A percentile compares a stretch with the other conserved stretches of the same genome.
Conservation (phyloP, 2,113 vertebrate genomes). For the Campylomormyrus numenius region DNA sequence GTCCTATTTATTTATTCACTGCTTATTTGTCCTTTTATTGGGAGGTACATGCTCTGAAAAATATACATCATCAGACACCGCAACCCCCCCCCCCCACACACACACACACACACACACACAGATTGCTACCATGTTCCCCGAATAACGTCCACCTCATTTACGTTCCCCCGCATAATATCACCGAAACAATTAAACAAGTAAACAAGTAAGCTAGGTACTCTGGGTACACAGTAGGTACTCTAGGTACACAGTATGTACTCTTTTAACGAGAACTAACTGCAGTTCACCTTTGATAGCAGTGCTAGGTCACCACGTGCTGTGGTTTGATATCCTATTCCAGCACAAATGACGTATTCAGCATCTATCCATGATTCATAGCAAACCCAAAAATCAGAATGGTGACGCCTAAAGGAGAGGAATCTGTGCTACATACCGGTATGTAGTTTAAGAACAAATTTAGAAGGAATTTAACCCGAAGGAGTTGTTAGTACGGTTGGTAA, state of each 20-base stretch:
- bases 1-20: not conserved
- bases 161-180: not conserved
- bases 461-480: not conserved
- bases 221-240: not conserved
- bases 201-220: not conserved
- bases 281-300: not conserved
- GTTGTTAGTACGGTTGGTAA: not conserved
- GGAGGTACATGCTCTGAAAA: not conserved
- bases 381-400: not conserved
- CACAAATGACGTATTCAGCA: not conserved
- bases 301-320: not conserved
- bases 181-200: not conserved
- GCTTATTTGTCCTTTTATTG: not conserved
- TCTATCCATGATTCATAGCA: not conserved
- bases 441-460: not conserved
- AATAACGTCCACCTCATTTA: not conserved
- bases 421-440: not conserved
- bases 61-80: not conserved
- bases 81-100: too few species aligned
- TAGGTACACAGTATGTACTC: not conserved
- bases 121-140: not conserved
- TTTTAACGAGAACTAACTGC: not conserved
- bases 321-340: not conserved
- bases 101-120: not conserved
- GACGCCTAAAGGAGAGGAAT: not conserved